phyloP scores from a whole-genome alignment of 2,888 invertebrate genomes.

The Scelioninae gen. 2 region DNA sequence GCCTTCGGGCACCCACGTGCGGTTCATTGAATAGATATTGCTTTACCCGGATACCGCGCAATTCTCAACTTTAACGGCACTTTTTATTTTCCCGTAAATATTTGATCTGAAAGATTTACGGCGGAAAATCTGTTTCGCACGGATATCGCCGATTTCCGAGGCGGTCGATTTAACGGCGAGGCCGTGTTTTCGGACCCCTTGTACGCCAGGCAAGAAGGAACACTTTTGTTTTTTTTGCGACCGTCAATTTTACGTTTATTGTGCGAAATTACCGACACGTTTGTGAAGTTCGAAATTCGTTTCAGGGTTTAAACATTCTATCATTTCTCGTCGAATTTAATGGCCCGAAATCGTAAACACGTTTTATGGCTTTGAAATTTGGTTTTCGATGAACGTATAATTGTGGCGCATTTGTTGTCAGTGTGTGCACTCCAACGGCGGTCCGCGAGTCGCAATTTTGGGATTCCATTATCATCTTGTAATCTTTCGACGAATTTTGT shows the following conservation, averaged over 20 bases:
- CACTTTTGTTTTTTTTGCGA: conserved; percentile 31
- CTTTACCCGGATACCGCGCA: conserved; percentile 57
- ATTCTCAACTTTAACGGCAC: conserved; percentile 49
- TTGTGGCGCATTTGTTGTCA: no score
- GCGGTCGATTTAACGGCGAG: conserved; percentile 46
- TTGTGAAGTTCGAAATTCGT: conserved; percentile 19
- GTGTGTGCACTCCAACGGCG: no score
- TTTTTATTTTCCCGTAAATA: conserved; percentile 57
- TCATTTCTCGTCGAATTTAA: conserved; percentile 10
- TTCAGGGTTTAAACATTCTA: conserved; percentile 6
- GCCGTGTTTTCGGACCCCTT: conserved; percentile 25
- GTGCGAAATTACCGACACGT: conserved; percentile 10
- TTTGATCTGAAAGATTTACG: conserved; percentile 54
- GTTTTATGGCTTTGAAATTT: no score
- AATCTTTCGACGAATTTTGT: no score
- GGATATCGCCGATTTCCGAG: conserved; percentile 51
- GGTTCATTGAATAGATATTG: conserved; percentile 64
- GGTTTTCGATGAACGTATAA: no score
- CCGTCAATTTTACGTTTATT: conserved; percentile 32
- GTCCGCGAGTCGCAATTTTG: no score
- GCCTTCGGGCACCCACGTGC: conserved; percentile 70
- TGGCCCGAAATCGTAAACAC: background rate
- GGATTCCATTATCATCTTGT: no score
- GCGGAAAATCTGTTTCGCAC: conserved; percentile 46
- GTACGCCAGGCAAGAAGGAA: conserved; percentile 9